A percentile compares a stretch with the other conserved stretches of the same genome.
Conservation (phyloP, 2,888 invertebrate species). For the Luffia ferchaultella region DNA sequence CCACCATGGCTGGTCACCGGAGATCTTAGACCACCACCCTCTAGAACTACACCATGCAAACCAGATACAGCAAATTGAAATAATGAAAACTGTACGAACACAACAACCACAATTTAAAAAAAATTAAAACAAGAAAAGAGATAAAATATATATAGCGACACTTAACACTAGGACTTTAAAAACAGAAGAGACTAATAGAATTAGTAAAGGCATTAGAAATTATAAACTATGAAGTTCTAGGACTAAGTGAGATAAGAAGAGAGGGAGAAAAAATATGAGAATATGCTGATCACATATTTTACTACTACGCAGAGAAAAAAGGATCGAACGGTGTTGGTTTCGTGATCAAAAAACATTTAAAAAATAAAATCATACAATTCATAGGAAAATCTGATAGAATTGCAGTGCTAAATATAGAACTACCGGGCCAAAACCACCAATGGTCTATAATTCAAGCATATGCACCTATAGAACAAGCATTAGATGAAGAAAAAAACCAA, state of each 20-base stretch:
- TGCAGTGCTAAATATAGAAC: neutral
- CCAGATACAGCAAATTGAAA: too few species aligned
- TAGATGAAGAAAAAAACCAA: neutral
- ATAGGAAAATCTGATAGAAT: neutral
- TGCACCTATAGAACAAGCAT: neutral
- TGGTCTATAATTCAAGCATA: neutral
- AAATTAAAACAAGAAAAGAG: neutral
- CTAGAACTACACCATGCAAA: too few species aligned
- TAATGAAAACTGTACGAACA: conserved; percentile 1
- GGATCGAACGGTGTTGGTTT: neutral
- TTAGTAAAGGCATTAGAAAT: neutral
- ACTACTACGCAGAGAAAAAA: neutral
- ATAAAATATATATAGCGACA: neutral
- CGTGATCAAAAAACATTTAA: neutral
- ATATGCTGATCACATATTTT: neutral
- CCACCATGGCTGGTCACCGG: too few species aligned
- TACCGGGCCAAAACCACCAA: neutral
- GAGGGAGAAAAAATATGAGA: neutral
- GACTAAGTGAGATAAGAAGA: neutral
- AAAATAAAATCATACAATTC: neutral
- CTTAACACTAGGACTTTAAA: neutral
- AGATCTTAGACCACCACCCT: too few species aligned
- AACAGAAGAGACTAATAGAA: neutral
- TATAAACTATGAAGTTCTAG: neutral
- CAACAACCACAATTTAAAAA: neutral